phyloP scores from a whole-genome alignment of 2,797 vertebrate species.

The Oophaga sylvatica region DNA sequence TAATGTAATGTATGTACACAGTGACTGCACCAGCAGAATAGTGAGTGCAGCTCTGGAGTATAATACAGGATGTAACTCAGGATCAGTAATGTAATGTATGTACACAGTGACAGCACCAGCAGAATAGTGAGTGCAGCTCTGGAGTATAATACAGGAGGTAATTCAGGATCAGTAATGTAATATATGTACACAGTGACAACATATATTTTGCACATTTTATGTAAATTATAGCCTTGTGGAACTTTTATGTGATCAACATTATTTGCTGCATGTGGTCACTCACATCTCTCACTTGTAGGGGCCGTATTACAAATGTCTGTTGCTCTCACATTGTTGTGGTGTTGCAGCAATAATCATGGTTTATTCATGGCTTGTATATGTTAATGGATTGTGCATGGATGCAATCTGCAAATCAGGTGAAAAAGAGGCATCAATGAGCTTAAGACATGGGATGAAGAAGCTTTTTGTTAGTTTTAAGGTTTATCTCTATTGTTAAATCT shows the following conservation, averaged over 20 bases:
- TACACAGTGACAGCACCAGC: no score
- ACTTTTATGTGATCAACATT: neutral
- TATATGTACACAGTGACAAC: neutral
- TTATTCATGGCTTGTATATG: constrained; percentile 31
- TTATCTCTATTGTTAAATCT: constrained; percentile 52
- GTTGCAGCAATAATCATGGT: neutral
- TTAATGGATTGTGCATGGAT: constrained; percentile 65
- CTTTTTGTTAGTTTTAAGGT: constrained; percentile 51
- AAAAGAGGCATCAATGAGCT: constrained; percentile 64
- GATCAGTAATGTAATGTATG: no score
- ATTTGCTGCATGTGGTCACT: no score
- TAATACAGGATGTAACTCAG: no score
- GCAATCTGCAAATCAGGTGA: constrained; percentile 64
- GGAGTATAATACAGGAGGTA: neutral
- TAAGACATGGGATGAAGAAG: constrained; percentile 62
- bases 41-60: no score
- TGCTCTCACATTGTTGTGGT: neutral
- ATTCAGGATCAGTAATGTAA: neutral
- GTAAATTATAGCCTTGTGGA: neutral
- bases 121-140: no score
- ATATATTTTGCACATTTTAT: neutral
- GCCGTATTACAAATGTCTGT: neutral
- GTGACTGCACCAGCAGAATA: no score
- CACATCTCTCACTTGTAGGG: neutral
- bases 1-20: no score